A percentile compares a stretch with the other conserved stretches of the same genome.
Evolutionary conservation across 2,113 vertebrate species (phyloP).

Genomic region (Haemorhous mexicanus): DNA sequence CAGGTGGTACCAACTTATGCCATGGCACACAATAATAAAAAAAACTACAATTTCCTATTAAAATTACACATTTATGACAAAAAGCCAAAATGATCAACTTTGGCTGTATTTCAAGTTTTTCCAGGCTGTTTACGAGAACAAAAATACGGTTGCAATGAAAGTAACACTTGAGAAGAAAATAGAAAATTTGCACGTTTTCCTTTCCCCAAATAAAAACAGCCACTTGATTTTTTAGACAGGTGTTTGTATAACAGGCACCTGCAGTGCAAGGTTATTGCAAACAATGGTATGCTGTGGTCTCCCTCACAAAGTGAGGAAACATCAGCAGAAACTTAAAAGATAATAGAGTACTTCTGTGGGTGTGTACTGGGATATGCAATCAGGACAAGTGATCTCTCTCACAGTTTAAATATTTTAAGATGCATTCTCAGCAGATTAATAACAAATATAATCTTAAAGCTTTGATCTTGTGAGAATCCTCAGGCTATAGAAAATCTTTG

Average conservation of each 20-base stretch:
- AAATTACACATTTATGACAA: neutral
- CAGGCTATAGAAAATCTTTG: neutral
- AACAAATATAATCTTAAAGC: neutral
- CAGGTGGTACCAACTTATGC: neutral
- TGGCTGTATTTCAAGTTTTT: neutral
- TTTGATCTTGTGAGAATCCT: neutral
- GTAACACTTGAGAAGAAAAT: neutral
- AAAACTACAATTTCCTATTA: neutral
- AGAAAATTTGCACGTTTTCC: neutral
- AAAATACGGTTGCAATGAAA: neutral
- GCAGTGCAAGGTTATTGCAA: neutral
- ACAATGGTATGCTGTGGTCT: neutral
- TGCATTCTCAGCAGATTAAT: neutral
- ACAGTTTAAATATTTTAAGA: neutral
- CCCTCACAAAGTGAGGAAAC: neutral
- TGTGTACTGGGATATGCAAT: neutral
- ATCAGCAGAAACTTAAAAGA: neutral
- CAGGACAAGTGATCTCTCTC: neutral
- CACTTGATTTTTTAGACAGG: neutral
- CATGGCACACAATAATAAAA: neutral
- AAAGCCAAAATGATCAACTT: neutral
- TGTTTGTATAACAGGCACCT: neutral
- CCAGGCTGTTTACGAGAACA: neutral
- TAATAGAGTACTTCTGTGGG: neutral
- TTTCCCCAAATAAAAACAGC: neutral